These are phyloP conservation scores for Leptopilina drosophilae DNA, from an alignment of 2,888 invertebrate genomes.

Conservation along the genomic window DNA sequence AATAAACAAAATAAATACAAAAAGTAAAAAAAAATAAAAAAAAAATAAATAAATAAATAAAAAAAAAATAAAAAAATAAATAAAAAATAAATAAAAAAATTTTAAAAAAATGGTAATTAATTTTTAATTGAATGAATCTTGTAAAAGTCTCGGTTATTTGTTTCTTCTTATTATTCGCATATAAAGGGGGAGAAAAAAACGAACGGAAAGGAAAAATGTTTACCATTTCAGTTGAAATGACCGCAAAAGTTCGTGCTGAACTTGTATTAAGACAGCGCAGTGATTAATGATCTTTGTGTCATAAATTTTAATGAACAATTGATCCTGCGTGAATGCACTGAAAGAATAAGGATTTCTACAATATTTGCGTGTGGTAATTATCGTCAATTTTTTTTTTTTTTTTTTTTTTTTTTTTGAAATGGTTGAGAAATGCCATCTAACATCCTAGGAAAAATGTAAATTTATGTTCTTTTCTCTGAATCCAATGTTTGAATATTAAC, in stretches of 20 bases:
- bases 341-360: neutral
- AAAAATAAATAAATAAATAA: no score
- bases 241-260: slow-evolving; percentile 18
- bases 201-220: neutral
- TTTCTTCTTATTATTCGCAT: neutral
- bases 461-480: no score
- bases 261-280: neutral
- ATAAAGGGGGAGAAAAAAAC: no score
- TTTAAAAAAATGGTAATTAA: no score
- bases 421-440: neutral
- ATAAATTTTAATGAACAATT: slow-evolving; percentile 37
- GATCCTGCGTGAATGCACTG: neutral
- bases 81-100: no score
- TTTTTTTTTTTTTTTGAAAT: neutral
- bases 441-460: no score
- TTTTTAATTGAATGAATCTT: no score
- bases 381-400: neutral
- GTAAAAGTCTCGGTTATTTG: slow-evolving; percentile 1
- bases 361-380: neutral
- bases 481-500: no score
- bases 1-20: no score
- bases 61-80: no score
- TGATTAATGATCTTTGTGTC: slow-evolving; percentile 21
- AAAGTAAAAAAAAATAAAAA: no score
- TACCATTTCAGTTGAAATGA: slow-evolving; percentile 26